Base-by-base conservation (phyloP, 2,888 invertebrate species). In the Imbricaverruca yamaguchii region DNA sequence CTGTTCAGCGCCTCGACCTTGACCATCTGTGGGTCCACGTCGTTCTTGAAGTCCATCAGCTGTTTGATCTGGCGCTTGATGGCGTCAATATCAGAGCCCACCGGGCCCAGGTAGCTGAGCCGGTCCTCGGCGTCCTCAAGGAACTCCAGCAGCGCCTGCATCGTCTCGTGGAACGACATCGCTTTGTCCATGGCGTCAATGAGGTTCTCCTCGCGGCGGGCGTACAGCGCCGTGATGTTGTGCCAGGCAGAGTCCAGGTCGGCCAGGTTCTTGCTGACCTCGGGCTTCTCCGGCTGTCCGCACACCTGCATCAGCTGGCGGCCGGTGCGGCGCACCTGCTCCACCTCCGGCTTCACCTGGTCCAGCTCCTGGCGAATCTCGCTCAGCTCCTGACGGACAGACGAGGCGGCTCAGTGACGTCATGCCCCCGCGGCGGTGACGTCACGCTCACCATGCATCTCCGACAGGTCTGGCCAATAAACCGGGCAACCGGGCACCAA, bases 111-210 rank as follows among this genome's bases (percentile, higher is more conserved):
- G 82, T 91, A 91, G 1, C 91, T 90, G 87, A 97, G 94, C 86
- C 93, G 92, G 82, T 93, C 92, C 88, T 98, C 97, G 0, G 96
- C 96, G 84, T 91, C 91, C 86, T 94, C 92, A 86, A 98, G 90
- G 91, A 98, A 98, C 83, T 93, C 94, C 85, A 95, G 89, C 15
- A 97, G 90, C 87, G 95, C 95, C 91, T 92, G 91, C 81, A 95
- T 87, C 0, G 96, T 96, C 86, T 96, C 96, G 87, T 97, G 96
- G 93, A 97, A 97, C 87, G 95, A 97, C 84, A 87, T 86, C 0
- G 97, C 96, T 87, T 96, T 97, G 89, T 96, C 95, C 94, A 98
- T 96, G 78, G 97, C 97, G 86, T 97, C 96, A 84, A 97, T 95
- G 80, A 98, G 91, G 87, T 97, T 96, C 88, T 96, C 95, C 87